Base-by-base conservation (phyloP, 2,113 vertebrate genomes). In the Heteronetta atricapilla region DNA sequence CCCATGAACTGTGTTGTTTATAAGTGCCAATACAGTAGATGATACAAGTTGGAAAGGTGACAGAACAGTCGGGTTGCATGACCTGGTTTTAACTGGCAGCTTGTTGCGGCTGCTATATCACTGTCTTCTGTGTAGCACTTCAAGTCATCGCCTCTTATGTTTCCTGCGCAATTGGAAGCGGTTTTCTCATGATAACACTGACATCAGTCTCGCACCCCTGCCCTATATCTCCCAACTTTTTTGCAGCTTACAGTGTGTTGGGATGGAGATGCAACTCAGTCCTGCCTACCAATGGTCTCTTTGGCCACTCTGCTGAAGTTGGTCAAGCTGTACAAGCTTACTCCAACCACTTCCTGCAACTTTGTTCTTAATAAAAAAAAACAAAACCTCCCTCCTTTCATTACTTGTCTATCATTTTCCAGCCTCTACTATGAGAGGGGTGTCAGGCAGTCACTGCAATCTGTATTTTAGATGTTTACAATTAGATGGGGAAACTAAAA, bases 401-500 rank as follows among this genome's bases (percentile, higher is more conserved):
- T 48, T 79, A 8, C 17, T 18, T 81, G n/a, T 33, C 46, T 88
- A 36, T 80, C 9, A 28, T 88, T 90, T 88, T 29, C 17, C 40
- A 90, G 28, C 3, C 36, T 94, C 21, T 63, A 10, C n/a, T 74
- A 10, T 29, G 17, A 85, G 44, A 74, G 80, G 8, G 9, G 82
- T 82, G 62, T 9, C 77, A 92, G 86, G 56, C 93, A 93, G 58
- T 90, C 46, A 58, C 33, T 5, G 9, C 73, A 93, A n/a, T 92
- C 64, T 93, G 88, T 92, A 76, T 95, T 96, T 94, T 87, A 38
- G 46, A 62, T 82, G 58, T 93, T 97, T 94, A 86, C 83, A 92
- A 84, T 90, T 95, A 93, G 69, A 95, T 92, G 53, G 60, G 26
- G 69, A 93, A 93, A 89, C 86, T 79, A 94, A 92, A 87, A 90